These are phyloP conservation scores for Thunnus albacares DNA, from an alignment of 2,797 vertebrate genomes.

Conservation along the genomic window DNA sequence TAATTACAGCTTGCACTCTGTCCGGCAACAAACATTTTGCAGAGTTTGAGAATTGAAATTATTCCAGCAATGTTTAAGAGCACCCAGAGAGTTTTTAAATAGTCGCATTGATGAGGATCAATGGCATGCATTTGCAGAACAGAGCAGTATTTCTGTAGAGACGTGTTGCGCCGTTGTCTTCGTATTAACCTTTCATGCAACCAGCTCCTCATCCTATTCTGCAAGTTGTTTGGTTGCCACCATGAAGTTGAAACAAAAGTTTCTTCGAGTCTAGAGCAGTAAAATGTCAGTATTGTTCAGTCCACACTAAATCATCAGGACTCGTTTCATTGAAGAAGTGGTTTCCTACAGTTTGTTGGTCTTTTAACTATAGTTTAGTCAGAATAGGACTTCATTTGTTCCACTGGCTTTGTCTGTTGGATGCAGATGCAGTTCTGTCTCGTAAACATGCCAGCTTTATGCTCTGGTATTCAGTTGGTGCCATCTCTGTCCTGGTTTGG, in stretches of 20 bases:
- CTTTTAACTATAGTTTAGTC: slow-evolving; percentile 18
- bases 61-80: slow-evolving; percentile 38
- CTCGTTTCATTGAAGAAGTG: slow-evolving; percentile 3
- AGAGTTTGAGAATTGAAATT: slow-evolving; percentile 35
- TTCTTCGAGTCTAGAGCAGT: neutral
- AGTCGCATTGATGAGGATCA: slow-evolving; percentile 2
- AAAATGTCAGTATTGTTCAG: neutral
- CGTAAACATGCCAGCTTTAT: slow-evolving; percentile 1
- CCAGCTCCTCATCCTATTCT: neutral
- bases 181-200: neutral
- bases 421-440: neutral
- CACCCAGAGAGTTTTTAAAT: slow-evolving; percentile 16
- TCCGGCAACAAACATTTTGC: slow-evolving; percentile 46
- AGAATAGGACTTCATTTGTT: neutral
- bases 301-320: neutral
- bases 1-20: slow-evolving; percentile 75
- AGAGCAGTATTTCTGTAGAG: neutral
- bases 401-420: neutral
- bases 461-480: neutral
- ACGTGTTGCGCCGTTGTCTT: neutral
- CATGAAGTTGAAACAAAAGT: neutral
- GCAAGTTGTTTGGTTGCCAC: slow-evolving; percentile 3
- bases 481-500: slow-evolving; percentile 6
- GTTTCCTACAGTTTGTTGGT: slow-evolving; percentile 8
- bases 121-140: slow-evolving; percentile 15